phyloP scores from a whole-genome alignment of 2,888 invertebrate species.

The Melanotus villosus region DNA sequence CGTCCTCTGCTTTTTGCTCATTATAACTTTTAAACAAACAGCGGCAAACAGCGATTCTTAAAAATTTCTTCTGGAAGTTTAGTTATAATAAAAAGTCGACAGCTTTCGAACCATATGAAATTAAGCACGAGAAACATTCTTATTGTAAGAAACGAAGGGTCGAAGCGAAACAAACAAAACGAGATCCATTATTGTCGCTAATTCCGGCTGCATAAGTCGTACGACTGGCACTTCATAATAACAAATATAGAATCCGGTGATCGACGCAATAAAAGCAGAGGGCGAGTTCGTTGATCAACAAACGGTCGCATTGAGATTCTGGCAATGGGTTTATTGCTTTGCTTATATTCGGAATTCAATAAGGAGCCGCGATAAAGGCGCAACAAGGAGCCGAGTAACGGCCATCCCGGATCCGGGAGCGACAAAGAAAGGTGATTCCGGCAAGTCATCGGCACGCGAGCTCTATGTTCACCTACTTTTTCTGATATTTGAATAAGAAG shows the following conservation, averaged over 20 bases:
- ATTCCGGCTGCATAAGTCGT: constrained; percentile 15
- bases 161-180: constrained; percentile 9
- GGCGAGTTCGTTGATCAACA: constrained; percentile 60
- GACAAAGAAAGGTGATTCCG: constrained; percentile 44
- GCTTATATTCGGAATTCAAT: constrained; percentile 67
- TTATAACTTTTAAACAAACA: constrained; percentile 26
- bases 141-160: no score
- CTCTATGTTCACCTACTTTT: constrained; percentile 41
- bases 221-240: constrained; percentile 30
- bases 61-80: no score
- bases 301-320: constrained; percentile 64
- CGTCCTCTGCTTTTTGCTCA: constrained; percentile 20
- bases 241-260: constrained; percentile 51
- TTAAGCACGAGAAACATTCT: no score
- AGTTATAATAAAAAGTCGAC: no score
- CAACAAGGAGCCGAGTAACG: constrained; percentile 55
- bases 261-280: constrained; percentile 57
- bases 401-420: constrained; percentile 53
- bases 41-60: no score
- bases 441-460: constrained; percentile 42
- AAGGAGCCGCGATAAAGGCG: constrained; percentile 63
- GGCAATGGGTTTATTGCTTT: constrained; percentile 66
- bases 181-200: constrained; percentile 9
- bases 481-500: constrained; percentile 45
- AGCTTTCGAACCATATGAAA: no score